Evolutionary conservation across 2,888 invertebrate genomes (phyloP), one percentile per base, ranked within the genome.

Genomic region (Ectropis crepuscularia): DNA sequence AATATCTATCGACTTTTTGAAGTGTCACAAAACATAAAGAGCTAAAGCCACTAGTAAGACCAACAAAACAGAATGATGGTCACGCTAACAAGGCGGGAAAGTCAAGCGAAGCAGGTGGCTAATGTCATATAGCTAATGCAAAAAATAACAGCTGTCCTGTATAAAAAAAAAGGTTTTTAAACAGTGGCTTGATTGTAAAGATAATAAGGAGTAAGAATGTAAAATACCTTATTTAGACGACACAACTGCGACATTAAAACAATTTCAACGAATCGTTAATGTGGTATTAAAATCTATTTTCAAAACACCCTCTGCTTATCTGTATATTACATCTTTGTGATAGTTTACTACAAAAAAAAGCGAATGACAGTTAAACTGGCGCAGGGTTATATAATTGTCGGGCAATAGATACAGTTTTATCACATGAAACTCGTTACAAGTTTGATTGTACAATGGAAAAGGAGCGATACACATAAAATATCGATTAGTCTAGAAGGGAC

Each of bases 151-250:
- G 53, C 60, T 65, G 64, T 45, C 49, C 9, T 51, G 60, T 42
- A 16, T 45, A 38, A 46, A 47, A 12, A 28, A 28, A 28, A 28
- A 4, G 16, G 1, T 28, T 28, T 28, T 1, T 28, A 28, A 63
- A 57, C 59, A 43, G 60, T 53, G 43, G 55, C 57, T 43, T 49
- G 60, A 61, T 61, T 57, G 28, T 9, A 11, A 6, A n/a, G 58
- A 63, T 59, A 63, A 59, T 41, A 36, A 28, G 6, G 11, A 28
- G 39, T 46, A 57, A 49, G 53, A 16, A 61, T 60, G 41, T 63
- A 46, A 60, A 64, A 6, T 57, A 42, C 50, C 49, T 63, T 62
- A 61, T 66, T 64, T 61, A 69, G 66, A 49, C 53, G 57, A 53
- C 47, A 16, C 42, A 50, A 54, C 46, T 57, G 47, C n/a, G 48